Conservation (phyloP, 2,113 vertebrate genomes). For the Antechinus flavipes region DNA sequence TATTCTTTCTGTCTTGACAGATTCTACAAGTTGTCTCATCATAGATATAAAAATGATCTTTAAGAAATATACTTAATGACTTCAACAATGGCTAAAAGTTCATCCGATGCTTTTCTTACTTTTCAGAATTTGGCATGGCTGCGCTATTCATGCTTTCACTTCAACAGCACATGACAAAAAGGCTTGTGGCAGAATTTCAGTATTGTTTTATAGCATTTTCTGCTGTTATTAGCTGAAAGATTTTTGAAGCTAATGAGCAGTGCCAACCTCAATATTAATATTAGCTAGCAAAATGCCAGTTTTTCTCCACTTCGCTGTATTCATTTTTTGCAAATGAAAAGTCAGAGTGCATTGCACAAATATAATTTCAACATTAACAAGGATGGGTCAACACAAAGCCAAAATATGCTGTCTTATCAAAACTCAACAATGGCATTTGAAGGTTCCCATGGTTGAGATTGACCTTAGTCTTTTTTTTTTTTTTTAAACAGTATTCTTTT, state of each 20-base stretch:
- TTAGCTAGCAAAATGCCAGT: background rate
- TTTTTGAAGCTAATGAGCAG: conserved; percentile 54
- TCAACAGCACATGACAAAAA: conserved; percentile 38
- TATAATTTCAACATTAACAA: conserved; percentile 48
- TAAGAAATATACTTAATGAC: conserved; percentile 75
- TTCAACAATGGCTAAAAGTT: conserved; percentile 61
- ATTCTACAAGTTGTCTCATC: conserved; percentile 68
- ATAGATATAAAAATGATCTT: conserved; percentile 65
- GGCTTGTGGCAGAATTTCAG: conserved; percentile 58
- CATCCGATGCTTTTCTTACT: conserved; percentile 33
- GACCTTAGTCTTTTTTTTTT: background rate
- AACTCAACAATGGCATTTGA: conserved; percentile 51
- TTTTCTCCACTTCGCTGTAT: conserved; percentile 34
- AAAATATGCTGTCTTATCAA: conserved; percentile 16
- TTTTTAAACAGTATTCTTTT: background rate
- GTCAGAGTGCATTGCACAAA: conserved; percentile 35
- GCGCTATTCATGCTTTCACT: conserved; percentile 55
- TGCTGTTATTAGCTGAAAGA: conserved; percentile 40
- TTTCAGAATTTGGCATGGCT: conserved; percentile 56
- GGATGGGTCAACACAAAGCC: conserved; percentile 23
- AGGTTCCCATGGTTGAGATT: background rate
- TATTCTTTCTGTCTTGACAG: conserved; percentile 78
- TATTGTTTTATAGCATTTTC: conserved; percentile 10
- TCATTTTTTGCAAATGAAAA: conserved; percentile 47
- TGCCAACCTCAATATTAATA: conserved; percentile 6